A percentile compares a stretch with the other conserved stretches of the same genome.
These are phyloP conservation scores for Macquaria australasica DNA, from an alignment of 2,113 vertebrate genomes.

Conservation along the genomic window DNA sequence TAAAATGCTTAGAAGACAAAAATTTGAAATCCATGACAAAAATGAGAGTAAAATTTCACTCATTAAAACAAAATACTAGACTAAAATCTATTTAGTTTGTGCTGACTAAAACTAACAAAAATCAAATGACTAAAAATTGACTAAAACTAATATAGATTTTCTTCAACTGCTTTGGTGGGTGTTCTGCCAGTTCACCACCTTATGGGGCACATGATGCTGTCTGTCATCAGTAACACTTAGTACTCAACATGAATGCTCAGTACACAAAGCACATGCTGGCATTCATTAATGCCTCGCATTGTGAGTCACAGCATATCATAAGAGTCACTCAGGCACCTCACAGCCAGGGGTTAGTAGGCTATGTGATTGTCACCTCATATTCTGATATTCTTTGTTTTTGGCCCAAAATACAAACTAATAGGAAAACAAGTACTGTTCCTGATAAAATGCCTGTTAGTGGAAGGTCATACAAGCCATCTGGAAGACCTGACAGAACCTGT, in stretches of 20 bases:
- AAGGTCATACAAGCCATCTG: conserved; percentile 71
- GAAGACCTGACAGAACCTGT: conserved; percentile 50
- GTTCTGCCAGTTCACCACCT: not conserved
- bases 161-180: not conserved
- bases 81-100: too few species aligned
- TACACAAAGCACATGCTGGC: conserved; percentile 26
- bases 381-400: conserved; percentile 44
- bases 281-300: conserved; percentile 40
- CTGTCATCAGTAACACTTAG: conserved; percentile 9
- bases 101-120: too few species aligned
- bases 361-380: conserved; percentile 22
- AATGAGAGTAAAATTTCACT: not conserved
- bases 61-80: too few species aligned
- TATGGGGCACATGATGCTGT: not conserved
- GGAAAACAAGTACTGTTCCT: conserved; percentile 40
- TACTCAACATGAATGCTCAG: conserved; percentile 2
- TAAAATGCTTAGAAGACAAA: too few species aligned
- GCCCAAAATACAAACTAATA: conserved; percentile 57
- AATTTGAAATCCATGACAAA: not conserved
- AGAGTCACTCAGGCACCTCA: conserved; percentile 12
- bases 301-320: conserved; percentile 30
- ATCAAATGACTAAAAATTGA: not conserved
- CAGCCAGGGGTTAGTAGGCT: conserved; percentile 9
- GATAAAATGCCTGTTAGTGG: conserved; percentile 71
- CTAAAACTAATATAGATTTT: not conserved